These are phyloP conservation scores for Enteromius afrohamiltoni DNA, from an alignment of 2,797 vertebrate genomes.

Conservation along the genomic window DNA sequence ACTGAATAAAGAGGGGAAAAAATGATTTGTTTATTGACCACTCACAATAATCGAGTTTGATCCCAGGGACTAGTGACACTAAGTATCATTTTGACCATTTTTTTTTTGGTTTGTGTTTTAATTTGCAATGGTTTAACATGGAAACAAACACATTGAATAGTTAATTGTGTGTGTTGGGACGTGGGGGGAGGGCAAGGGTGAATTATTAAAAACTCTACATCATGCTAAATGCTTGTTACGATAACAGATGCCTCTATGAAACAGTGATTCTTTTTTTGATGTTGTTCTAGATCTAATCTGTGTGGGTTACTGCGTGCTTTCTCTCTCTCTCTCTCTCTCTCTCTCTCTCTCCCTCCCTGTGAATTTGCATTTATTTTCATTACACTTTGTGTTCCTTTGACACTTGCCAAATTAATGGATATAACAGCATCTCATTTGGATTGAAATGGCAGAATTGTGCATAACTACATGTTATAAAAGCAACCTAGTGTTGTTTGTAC, in stretches of 20 bases:
- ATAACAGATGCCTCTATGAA: slow-evolving; percentile 79
- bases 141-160: slow-evolving; percentile 43
- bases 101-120: slow-evolving; percentile 70
- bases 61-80: slow-evolving; percentile 78
- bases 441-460: slow-evolving; percentile 70
- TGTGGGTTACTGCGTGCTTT: slow-evolving; percentile 70
- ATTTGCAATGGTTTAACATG: slow-evolving; percentile 50
- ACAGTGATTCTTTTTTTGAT: slow-evolving; percentile 87
- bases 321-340: slow-evolving; percentile 57
- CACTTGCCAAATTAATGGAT: slow-evolving; percentile 77
- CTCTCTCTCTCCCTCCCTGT: slow-evolving; percentile 47
- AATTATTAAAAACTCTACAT: slow-evolving; percentile 74
- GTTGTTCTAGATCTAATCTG: slow-evolving; percentile 83
- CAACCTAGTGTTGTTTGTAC: slow-evolving; percentile 86
- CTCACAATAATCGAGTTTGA: slow-evolving; percentile 80
- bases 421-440: slow-evolving; percentile 75
- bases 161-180: slow-evolving; percentile 63
- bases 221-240: slow-evolving; percentile 87
- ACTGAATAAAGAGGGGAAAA: slow-evolving; percentile 23
- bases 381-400: slow-evolving; percentile 77
- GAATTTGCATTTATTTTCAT: slow-evolving; percentile 57
- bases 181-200: slow-evolving; percentile 67
- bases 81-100: slow-evolving; percentile 72
- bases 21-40: slow-evolving; percentile 79
- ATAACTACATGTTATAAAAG: slow-evolving; percentile 71